Base-by-base conservation (phyloP, 1,140 invertebrate genomes). In the Drosophila mayri region DNA sequence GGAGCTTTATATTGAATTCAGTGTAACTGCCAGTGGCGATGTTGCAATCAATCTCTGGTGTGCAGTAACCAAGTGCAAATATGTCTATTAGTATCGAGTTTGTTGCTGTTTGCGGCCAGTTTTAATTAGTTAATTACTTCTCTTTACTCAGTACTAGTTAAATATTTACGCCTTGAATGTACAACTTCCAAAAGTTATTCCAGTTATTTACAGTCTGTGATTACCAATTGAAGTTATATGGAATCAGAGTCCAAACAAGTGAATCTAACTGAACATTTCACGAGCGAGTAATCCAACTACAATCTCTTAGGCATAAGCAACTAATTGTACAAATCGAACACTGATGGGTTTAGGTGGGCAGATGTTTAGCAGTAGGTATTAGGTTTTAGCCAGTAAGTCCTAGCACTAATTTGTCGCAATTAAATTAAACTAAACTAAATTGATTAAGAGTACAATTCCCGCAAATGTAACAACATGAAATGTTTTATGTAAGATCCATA, bases 311-410 rank as follows among this genome's bases (percentile, higher is more conserved):
- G 1, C 22, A 4, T 54, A 78, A 84, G 74, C 60, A 58, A 67
- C 28, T 22, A 67, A 16, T n/a, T 63, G 57, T 75, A 63, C 55
- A 49, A 80, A 65, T 70, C 41, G 38, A 76, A 60, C 85, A 90
- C 85, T 90, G 85, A 79, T 60, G 77, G 74, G 81, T 76, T 62
- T 70, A 78, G 85, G 81, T 74, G 62, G 85, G 85, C 86, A 81
- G 85, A 85, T 85, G 59, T 90, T 90, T 90, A 81, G 85, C 85
- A 90, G 85, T 90, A 90, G 85, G 85, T 90, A 49, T 75, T 79
- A 90, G 73, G 81, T 84, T 55, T 60, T 85, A 85, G 73, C 32
- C 35, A 54, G 10, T 90, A 85, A 79, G 73, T 66, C 12, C 7
- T 67, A 81, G 25, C 16, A 4, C n/a, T 90, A 80, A 77, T 47